phyloP scores from a whole-genome alignment of 2,797 vertebrate species.

The Eospalax fontanierii region DNA sequence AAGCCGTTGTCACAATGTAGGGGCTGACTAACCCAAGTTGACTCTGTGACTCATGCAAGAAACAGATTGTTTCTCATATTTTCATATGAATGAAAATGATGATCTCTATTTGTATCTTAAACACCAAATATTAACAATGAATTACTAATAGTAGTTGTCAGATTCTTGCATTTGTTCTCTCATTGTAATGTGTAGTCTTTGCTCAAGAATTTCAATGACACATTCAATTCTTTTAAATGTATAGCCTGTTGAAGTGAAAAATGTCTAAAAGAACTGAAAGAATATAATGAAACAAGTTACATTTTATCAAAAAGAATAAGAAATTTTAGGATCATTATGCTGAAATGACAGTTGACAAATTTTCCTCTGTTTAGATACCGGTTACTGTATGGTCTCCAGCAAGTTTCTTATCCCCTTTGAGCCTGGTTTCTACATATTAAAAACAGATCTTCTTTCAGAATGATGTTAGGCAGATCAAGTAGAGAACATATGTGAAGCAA shows the following conservation, averaged over 20 bases:
- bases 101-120: not conserved
- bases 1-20: not conserved
- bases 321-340: slow-evolving; percentile 24
- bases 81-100: slow-evolving; percentile 10
- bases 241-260: slow-evolving; percentile 19
- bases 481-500: not conserved
- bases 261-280: not conserved
- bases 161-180: slow-evolving; percentile 13
- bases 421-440: slow-evolving; percentile 25
- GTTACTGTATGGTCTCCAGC: not conserved
- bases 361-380: slow-evolving; percentile 31
- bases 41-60: not conserved
- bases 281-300: not conserved
- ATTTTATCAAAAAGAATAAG: slow-evolving; percentile 34
- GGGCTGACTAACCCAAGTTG: slow-evolving; percentile 30
- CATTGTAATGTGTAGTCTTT: not conserved
- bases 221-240: not conserved
- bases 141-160: slow-evolving; percentile 13
- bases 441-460: slow-evolving; percentile 46
- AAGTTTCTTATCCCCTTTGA: slow-evolving; percentile 25
- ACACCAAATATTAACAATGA: slow-evolving; percentile 34
- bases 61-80: not conserved
- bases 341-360: slow-evolving; percentile 37
- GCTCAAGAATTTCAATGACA: slow-evolving; percentile 46
- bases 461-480: not conserved